Percentiles rank a stretch among this genome's conserved stretches.
These are phyloP conservation scores for Chloropsis hardwickii DNA, from an alignment of 2,113 vertebrate genomes.

Conservation along the genomic window DNA sequence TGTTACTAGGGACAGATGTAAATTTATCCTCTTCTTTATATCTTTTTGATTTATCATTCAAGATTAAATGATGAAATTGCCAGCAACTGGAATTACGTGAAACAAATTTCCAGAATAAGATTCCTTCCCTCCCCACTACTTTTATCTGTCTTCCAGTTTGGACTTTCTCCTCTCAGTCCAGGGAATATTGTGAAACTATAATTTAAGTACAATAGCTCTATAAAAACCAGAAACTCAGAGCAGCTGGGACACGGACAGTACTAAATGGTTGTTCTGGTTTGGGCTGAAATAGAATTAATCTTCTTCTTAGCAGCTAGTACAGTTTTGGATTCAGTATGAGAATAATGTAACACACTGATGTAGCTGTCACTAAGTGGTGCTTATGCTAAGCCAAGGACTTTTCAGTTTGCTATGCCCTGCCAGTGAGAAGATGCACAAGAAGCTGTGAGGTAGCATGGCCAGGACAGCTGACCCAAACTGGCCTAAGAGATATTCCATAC, in stretches of 20 bases:
- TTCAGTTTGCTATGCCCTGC: neutral
- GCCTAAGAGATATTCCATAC: neutral
- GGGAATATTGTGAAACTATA: neutral
- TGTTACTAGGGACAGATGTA: neutral
- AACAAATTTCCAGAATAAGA: neutral
- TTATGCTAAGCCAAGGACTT: neutral
- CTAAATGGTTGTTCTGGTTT: neutral
- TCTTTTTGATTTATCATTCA: neutral
- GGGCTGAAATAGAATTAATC: neutral
- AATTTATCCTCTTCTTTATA: neutral
- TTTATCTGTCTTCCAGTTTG: neutral
- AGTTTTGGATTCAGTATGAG: neutral
- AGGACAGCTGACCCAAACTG: neutral
- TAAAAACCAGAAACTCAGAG: neutral
- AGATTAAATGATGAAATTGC: neutral
- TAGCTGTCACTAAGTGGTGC: neutral
- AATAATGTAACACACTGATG: neutral
- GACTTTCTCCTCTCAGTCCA: neutral
- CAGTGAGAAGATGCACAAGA: neutral
- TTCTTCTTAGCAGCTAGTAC: neutral
- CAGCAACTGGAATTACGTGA: neutral
- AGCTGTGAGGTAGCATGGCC: accelerated
- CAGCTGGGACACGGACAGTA: neutral
- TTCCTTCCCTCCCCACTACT: neutral
- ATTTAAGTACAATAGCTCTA: neutral